A percentile compares a stretch with the other conserved stretches of the same genome.
phyloP scores from a whole-genome alignment of 2,797 vertebrate genomes.

The Oreochromis mossambicus region DNA sequence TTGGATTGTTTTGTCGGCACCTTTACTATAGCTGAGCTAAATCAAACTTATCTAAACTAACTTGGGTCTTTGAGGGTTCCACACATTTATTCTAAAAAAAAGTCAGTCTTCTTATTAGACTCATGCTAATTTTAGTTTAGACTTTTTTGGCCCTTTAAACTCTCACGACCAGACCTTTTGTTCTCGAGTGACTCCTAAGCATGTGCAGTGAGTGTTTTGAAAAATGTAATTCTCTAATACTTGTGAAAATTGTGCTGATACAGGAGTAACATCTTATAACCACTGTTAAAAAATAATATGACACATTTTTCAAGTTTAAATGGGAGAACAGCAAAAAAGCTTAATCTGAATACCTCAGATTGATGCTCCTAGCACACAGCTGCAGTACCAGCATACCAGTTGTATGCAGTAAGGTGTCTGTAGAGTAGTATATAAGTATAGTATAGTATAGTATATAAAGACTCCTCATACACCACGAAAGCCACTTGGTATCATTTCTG shows the following conservation, averaged over 20 bases:
- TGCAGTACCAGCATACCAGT: too few relatives aligned
- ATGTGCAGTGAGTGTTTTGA: neutral
- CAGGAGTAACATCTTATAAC: rapidly evolving
- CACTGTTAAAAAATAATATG: neutral
- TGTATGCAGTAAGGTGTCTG: neutral
- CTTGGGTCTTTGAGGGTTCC: rapidly evolving
- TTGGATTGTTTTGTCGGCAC: rapidly evolving
- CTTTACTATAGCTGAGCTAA: neutral
- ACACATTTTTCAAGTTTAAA: rapidly evolving
- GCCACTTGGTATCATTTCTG: rapidly evolving
- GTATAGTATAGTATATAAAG: neutral
- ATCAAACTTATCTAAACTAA: rapidly evolving
- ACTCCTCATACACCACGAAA: neutral
- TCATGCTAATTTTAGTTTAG: neutral
- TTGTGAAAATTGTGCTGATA: neutral
- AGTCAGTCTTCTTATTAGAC: rapidly evolving
- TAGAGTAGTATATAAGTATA: neutral
- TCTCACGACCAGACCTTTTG: neutral
- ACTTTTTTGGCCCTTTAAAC: neutral
- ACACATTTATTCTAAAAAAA: neutral
- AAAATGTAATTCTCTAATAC: neutral
- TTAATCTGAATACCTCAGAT: too few relatives aligned
- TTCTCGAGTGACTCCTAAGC: neutral
- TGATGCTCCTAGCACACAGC: too few relatives aligned
- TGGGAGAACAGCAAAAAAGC: too few relatives aligned